Evolutionary conservation across 1,140 invertebrate genomes (phyloP).

Genomic region (Drosophila yakuba): DNA sequence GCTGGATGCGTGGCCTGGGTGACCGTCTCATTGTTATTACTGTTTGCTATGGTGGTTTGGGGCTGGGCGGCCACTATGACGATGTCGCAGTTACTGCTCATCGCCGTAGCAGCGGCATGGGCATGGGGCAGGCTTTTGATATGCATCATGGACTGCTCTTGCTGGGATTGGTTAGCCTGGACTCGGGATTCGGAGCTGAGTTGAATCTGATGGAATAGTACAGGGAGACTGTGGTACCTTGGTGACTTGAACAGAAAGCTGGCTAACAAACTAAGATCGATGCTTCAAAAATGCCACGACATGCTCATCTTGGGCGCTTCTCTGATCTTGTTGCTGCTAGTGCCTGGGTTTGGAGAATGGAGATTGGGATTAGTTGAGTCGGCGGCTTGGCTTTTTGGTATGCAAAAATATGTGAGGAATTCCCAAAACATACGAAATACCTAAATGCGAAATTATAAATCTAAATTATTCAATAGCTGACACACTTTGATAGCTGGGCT

Average conservation of each 20-base stretch:
- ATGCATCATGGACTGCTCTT: slow-evolving; percentile 72
- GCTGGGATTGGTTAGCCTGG: slow-evolving; percentile 15
- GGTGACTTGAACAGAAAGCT: slow-evolving; percentile 47
- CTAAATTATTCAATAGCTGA: slow-evolving; percentile 76
- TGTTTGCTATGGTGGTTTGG: slow-evolving; percentile 73
- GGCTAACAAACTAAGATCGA: slow-evolving; percentile 57
- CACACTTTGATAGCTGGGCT: slow-evolving; percentile 38
- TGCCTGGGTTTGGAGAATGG: slow-evolving; percentile 51
- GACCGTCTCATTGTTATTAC: slow-evolving; percentile 78
- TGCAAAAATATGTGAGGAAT: slow-evolving; percentile 81
- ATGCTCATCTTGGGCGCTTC: slow-evolving; percentile 65
- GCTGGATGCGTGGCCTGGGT: slow-evolving; percentile 68
- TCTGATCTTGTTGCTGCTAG: slow-evolving; percentile 52
- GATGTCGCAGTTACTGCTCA: slow-evolving; percentile 83
- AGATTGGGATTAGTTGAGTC: slow-evolving; percentile 55
- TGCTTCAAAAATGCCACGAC: slow-evolving; percentile 76
- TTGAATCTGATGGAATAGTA: neutral
- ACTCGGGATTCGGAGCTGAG: slow-evolving; percentile 4
- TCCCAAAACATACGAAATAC: slow-evolving; percentile 55
- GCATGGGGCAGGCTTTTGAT: slow-evolving; percentile 83
- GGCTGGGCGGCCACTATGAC: slow-evolving; percentile 81
- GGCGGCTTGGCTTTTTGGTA: slow-evolving; percentile 58
- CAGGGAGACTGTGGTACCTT: slow-evolving; percentile 4
- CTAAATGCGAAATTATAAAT: slow-evolving; percentile 75
- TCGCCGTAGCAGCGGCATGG: slow-evolving; percentile 78